Evolutionary conservation across 2,888 invertebrate genomes (phyloP), one percentile per base, ranked within the genome.

Genomic region (Leucoma salicis): DNA sequence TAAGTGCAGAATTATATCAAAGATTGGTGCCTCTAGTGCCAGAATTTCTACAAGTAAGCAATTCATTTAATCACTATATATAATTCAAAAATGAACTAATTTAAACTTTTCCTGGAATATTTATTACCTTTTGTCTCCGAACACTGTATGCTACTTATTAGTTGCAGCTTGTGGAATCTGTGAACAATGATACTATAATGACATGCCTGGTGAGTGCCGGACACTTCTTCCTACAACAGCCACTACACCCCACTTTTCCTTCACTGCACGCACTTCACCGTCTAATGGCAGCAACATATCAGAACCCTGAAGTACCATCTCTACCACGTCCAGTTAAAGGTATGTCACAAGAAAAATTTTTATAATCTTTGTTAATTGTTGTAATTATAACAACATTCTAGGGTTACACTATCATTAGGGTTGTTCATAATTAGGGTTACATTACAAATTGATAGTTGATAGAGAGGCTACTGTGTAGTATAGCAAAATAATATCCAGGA

Each of bases 221-320:
- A 31, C 97, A 97, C 78, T 91, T 99, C 74, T 99, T 99, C 89
- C 92, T 99, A 45, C 99, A 99, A 81, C 96, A 98, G 81, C 98
- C 97, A 2, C 94, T 97, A 45, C 99, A 99, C 89, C 98, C 99
- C 4, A 94, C 97, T 31, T 97, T 95, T 90, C 95, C 95, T 12
- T 93, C 94, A 43, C 91, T 99, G 61, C 93, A 94, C 67, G 90
- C 94, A 47, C 91, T 98, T 62, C 96, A 95, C 77, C 91, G 92
- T 61, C 94, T 92, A 74, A 97, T 99, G 95, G 94, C 93, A 61
- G 90, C 92, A 46, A 94, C 95, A 52, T 99, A 99, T 85, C 92
- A 92, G 52, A 92, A 92, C 60, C 92, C 93, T 42, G 94, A 94
- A 51, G 93, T 96, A 31, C 98, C 99, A 25, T 81, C 93, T 52